Base-by-base conservation (phyloP, 2,113 vertebrate species). In the Nibea albiflora region DNA sequence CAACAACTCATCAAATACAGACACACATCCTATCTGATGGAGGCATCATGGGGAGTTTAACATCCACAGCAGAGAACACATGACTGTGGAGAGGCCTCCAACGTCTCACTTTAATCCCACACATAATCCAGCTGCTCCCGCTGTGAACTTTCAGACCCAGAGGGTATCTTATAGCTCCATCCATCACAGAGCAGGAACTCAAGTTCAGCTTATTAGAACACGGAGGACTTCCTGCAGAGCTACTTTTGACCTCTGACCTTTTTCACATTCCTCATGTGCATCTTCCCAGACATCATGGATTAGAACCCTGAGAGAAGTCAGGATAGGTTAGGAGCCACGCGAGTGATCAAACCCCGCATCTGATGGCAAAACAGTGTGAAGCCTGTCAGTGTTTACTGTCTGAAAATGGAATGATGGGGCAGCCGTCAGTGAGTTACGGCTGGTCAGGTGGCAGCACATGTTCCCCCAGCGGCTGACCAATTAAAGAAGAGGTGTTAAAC, bases 321-420 rank as follows among this genome's bases (percentile, higher is more conserved):
- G 58, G 61, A 71, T 63, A 62, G 60, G 80, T 93, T 86, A 82
- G 74, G 64, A 81, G 65, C 56, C 86, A 86, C 66, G 15, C 79
- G 66, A 71, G 78, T 88, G 89, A 90, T 86, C 84, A 89, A 92
- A 86, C 83, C 66, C 14, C 35, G 20, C 49, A n/a, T 62, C 88
- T 78, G 60, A 69, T 83, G 73, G 84, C 46, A 31, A 69, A 82
- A 49, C 24, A 2, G 80, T 86, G 89, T 81, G 86, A 92, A 85
- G 88, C 76, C 76, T 82, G 88, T 69, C 73, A 53, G 54, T 89
- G 88, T 90, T 92, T 90, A 88, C 89, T 44, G 83, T 87, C 75
- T 73, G 70, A 73, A 75, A 22, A 42, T 46, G 75, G 81, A 81
- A 87, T 84, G 80, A 85, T 69, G 73, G n/a, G 60, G 50, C 76